These are phyloP conservation scores for Drosophila setosimentum DNA, from an alignment of 2,888 invertebrate genomes.

Conservation along the genomic window DNA sequence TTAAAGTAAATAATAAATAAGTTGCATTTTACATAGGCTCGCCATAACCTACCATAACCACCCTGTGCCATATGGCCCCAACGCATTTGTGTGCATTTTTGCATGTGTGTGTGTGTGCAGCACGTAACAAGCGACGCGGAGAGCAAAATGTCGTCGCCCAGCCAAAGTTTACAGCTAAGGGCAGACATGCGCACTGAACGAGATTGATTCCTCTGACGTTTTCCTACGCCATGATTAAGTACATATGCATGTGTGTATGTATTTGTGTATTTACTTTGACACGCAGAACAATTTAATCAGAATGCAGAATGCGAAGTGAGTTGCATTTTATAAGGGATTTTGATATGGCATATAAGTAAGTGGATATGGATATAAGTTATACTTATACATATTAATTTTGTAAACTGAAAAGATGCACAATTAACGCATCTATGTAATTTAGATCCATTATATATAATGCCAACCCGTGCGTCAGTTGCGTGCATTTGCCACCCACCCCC, in stretches of 20 bases:
- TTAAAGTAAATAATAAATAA: neutral
- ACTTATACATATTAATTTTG: neutral
- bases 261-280: neutral
- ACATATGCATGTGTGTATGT: neutral
- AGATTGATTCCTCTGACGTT: conserved; percentile 14
- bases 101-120: conserved; percentile 18
- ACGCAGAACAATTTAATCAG: neutral
- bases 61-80: conserved; percentile 36
- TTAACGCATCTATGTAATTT: conserved; percentile 18
- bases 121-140: conserved; percentile 24
- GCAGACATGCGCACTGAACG: conserved; percentile 75
- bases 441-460: conserved; percentile 8
- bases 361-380: neutral
- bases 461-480: conserved; percentile 50
- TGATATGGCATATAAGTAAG: too few relatives aligned
- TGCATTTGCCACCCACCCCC: conserved; percentile 24
- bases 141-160: conserved; percentile 30
- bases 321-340: neutral
- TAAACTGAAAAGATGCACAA: conserved; percentile 3
- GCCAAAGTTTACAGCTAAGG: conserved; percentile 57
- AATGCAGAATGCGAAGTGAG: neutral
- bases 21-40: neutral
- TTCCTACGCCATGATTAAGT: conserved; percentile 15
- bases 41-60: conserved; percentile 20
- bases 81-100: neutral